Evolutionary conservation across 2,888 invertebrate species (phyloP), one percentile per base, ranked within the genome.

Genomic region (Uropetala carovei): DNA sequence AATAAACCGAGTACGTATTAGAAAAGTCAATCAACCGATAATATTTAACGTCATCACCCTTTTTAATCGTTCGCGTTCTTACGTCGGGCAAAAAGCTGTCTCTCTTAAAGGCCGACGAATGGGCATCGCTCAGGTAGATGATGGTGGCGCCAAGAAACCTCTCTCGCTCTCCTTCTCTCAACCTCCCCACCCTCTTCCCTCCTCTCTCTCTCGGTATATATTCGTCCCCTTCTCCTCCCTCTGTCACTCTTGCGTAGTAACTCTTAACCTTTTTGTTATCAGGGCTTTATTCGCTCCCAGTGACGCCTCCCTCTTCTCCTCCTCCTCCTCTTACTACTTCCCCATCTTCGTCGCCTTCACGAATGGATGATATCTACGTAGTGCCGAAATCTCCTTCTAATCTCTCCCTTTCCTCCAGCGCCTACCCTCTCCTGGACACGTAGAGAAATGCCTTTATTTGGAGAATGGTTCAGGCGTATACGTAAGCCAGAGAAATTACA

Each of bases 121-220:
- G 75, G 27, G 75, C 75, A 75, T 75, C 75, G 75, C 75, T 75
- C 22, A 75, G 75, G 22, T 75, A 27, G 75, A 13, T 75, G 75
- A 4, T 75, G 75, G 75, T 75, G 75, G 75, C 75, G 75, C 75
- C 75, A 75, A 75, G 75, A 75, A 75, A 75, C 75, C 75, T 75
- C 75, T 68, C n/a, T 68, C 18, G 1, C 43, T 43, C 43, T 43
- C 43, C 43, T 43, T 22, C n/a, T 68, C 68, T 68, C 68, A 18
- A 68, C 22, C 18, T 18, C 64, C 18, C 11, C n/a, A n/a, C n/a
- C 22, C 27, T 9, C 27, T 27, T 75, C 75, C 27, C 75, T 13
- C 16, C 27, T 75, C 22, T 75, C 27, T 27, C 22, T 75, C 22
- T 27, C 75, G 13, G 75, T 0, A 27, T 9, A 75, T 27, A 75